These are phyloP conservation scores for Echiichthys vipera DNA, from an alignment of 2,797 vertebrate genomes.

Conservation along the genomic window DNA sequence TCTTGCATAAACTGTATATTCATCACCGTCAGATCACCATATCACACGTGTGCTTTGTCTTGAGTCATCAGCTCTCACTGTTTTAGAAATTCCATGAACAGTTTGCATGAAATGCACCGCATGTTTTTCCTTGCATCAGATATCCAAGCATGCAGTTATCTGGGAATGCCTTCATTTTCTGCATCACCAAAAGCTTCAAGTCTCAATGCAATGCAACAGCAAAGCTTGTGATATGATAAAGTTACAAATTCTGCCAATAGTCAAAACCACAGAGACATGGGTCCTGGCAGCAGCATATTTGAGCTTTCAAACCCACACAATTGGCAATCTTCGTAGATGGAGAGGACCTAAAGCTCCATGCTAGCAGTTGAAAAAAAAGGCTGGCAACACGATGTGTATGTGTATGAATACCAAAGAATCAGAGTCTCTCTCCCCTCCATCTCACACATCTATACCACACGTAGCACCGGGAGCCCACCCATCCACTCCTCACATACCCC, in stretches of 20 bases:
- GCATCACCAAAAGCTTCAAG: not conserved
- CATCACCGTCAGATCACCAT: not conserved
- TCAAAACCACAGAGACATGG: slow-evolving; percentile 3
- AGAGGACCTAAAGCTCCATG: not conserved
- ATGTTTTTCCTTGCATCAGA: not conserved
- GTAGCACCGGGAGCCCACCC: no score
- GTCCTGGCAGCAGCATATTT: slow-evolving; percentile 13
- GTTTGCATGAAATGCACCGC: not conserved
- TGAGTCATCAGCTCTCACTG: not conserved
- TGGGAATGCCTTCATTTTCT: not conserved
- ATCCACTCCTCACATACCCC: no score
- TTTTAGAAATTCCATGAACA: not conserved
- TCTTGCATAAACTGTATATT: not conserved
- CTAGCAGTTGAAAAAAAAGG: slow-evolving; percentile 11
- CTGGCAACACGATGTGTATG: not conserved
- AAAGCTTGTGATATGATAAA: not conserved
- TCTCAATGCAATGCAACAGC: not conserved
- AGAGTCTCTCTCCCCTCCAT: no score
- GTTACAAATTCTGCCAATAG: slow-evolving; percentile 23
- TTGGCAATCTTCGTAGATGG: slow-evolving; percentile 5
- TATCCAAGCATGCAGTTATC: not conserved
- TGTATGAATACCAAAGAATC: slow-evolving; percentile 1
- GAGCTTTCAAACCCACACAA: slow-evolving; percentile 18
- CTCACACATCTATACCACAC: no score
- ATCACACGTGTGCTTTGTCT: not conserved